Evolutionary conservation across 2,888 invertebrate species (phyloP).

Genomic region (Heliconius hortense): DNA sequence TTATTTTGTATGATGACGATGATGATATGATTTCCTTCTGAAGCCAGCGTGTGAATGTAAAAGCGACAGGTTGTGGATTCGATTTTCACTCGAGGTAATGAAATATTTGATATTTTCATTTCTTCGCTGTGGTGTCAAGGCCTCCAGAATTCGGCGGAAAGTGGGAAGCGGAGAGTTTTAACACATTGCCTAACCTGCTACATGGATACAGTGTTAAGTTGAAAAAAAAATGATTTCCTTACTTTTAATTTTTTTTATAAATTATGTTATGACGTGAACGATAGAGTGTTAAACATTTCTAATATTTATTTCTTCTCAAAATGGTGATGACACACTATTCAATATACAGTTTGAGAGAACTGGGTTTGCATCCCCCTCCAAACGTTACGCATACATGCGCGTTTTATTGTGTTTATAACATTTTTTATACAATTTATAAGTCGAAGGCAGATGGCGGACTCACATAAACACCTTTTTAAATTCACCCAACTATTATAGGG

Average conservation of each 20-base stretch:
- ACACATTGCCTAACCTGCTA: too few relatives aligned
- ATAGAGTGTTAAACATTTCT: not conserved
- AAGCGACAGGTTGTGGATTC: too few relatives aligned
- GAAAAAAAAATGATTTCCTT: not conserved
- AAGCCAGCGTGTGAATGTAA: too few relatives aligned
- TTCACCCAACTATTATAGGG: slow-evolving; percentile 72
- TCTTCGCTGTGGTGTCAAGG: too few relatives aligned
- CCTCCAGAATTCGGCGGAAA: too few relatives aligned
- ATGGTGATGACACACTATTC: slow-evolving; percentile 23
- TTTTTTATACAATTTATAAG: slow-evolving; percentile 80
- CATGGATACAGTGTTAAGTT: too few relatives aligned
- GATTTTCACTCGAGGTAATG: too few relatives aligned
- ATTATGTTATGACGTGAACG: not conserved
- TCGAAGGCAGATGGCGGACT: slow-evolving; percentile 75
- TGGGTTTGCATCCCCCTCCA: slow-evolving; percentile 31
- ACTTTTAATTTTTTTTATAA: not conserved
- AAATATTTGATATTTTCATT: too few relatives aligned
- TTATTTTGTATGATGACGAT: not conserved
- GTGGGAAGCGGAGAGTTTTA: not conserved
- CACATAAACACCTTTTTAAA: slow-evolving; percentile 77
- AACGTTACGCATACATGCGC: slow-evolving; percentile 49
- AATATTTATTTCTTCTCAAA: not conserved
- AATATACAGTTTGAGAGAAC: slow-evolving; percentile 26
- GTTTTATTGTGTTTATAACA: slow-evolving; percentile 57
- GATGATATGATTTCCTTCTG: too few relatives aligned